phyloP scores from a whole-genome alignment of 2,113 vertebrate species.

The Ornithorhynchus anatinus region DNA sequence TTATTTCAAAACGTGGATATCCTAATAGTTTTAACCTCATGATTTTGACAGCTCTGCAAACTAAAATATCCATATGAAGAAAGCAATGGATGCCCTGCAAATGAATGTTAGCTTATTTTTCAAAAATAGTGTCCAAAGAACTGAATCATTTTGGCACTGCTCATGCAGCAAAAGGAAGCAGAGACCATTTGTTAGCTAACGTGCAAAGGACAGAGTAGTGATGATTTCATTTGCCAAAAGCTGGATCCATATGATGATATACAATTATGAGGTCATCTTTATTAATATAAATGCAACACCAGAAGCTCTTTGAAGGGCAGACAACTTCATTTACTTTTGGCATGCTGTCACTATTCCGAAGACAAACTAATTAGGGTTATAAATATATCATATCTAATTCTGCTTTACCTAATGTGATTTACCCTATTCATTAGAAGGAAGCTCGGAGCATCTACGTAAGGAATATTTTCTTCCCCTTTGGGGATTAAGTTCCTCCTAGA shows the following conservation, averaged over 20 bases:
- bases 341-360: not conserved
- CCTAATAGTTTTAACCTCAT: not conserved
- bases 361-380: not conserved
- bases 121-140: constrained; percentile 18
- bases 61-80: not conserved
- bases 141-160: constrained; percentile 2
- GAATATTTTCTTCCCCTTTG: not conserved
- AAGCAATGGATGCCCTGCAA: not conserved
- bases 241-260: not conserved
- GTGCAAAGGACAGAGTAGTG: not conserved
- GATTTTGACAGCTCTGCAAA: not conserved
- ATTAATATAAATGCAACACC: not conserved
- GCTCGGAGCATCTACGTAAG: not conserved
- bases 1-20: no score
- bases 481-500: not conserved
- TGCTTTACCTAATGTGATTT: not conserved
- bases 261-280: constrained; percentile 25
- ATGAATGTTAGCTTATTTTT: not conserved
- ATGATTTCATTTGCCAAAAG: constrained; percentile 9
- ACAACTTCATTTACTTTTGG: not conserved
- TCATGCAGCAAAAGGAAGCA: not conserved
- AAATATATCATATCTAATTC: not conserved
- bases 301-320: not conserved
- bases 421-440: not conserved
- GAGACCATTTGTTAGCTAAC: not conserved